Conservation (phyloP, 2,888 invertebrate genomes). For the Theretra japonica region DNA sequence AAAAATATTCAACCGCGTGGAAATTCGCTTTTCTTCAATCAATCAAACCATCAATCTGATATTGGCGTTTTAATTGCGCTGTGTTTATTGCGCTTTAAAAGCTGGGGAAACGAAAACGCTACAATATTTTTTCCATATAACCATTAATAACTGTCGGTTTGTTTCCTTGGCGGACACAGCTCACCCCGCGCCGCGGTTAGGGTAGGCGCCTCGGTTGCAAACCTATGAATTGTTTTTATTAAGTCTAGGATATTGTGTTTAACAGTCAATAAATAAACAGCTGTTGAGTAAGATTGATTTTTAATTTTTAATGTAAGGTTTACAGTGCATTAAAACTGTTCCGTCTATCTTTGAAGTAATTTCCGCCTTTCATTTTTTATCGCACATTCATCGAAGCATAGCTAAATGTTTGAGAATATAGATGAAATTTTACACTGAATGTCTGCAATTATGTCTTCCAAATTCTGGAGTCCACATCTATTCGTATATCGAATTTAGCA, state of each 20-base stretch:
- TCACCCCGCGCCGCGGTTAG: conserved; percentile 69
- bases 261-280: background rate
- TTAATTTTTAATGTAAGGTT: too few species aligned
- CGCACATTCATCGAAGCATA: too few species aligned
- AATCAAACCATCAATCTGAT: conserved; percentile 79
- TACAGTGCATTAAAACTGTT: too few species aligned
- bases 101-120: conserved; percentile 81
- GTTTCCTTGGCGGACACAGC: conserved; percentile 79
- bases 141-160: conserved; percentile 89
- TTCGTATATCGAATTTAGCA: too few species aligned
- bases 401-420: too few species aligned
- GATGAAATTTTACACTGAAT: too few species aligned
- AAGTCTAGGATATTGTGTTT: conserved; percentile 32
- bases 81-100: conserved; percentile 83
- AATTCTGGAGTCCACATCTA: too few species aligned
- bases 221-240: conserved; percentile 28
- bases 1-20: conserved; percentile 34
- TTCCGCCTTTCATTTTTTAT: too few species aligned
- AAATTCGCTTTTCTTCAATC: conserved; percentile 49
- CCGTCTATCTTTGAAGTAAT: too few species aligned
- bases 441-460: too few species aligned
- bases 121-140: conserved; percentile 88
- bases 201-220: conserved; percentile 44
- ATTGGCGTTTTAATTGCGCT: conserved; percentile 82
- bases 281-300: background rate